Evolutionary conservation across 2,888 invertebrate species (phyloP).

Genomic region (Scaptomyza parva): DNA sequence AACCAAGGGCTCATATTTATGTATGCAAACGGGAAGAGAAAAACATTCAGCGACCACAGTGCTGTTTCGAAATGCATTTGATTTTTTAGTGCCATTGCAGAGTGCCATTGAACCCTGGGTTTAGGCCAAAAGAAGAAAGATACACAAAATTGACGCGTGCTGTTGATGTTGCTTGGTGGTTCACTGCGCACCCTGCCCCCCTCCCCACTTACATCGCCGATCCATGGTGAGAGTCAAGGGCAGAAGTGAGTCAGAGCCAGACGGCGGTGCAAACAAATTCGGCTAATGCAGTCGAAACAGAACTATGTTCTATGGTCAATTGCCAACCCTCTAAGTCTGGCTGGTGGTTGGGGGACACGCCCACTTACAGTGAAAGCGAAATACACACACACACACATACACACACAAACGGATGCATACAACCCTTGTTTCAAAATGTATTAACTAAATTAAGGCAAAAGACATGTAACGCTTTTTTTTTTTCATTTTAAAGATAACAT

Average conservation of each 20-base stretch:
- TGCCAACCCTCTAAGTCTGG: conserved; percentile 24
- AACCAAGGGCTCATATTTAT: conserved; percentile 22
- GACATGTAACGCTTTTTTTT: conserved; percentile 49
- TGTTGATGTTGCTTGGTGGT: conserved; percentile 9
- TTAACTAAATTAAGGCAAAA: conserved; percentile 65
- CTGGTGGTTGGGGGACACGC: conserved; percentile 16
- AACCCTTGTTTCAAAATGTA: conserved; percentile 52
- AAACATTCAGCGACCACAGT: conserved; percentile 3
- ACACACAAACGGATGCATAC: conserved; percentile 7
- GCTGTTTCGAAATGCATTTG: conserved; percentile 48
- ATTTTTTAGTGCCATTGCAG: conserved; percentile 56
- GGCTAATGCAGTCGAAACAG: conserved; percentile 56
- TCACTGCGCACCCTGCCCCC: not conserved
- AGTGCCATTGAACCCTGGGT: conserved; percentile 63
- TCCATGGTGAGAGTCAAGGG: conserved; percentile 60
- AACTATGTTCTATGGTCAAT: conserved; percentile 15
- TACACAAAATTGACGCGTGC: conserved; percentile 25
- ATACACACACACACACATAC: not conserved
- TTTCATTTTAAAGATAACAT: conserved; percentile 38
- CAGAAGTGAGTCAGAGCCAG: conserved; percentile 66
- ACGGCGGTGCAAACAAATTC: conserved; percentile 77
- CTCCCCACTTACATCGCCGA: not conserved
- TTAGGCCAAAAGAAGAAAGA: conserved; percentile 14
- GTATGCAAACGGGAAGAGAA: conserved; percentile 5
- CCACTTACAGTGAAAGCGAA: conserved; percentile 18